Conservation (phyloP, 2,797 vertebrate species). For the Cynodonichthys magdalenae region DNA sequence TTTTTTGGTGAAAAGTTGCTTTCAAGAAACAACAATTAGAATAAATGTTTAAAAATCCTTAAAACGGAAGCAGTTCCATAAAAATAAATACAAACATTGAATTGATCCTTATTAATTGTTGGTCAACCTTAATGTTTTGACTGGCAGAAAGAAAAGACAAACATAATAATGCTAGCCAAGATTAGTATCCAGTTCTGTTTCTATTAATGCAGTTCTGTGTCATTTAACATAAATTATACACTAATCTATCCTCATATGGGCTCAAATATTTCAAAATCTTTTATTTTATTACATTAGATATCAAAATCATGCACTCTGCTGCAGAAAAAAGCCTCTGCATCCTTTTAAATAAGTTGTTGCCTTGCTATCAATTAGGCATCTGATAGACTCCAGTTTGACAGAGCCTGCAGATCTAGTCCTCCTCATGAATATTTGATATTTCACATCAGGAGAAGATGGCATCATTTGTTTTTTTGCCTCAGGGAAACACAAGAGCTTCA, state of each 20-base stretch:
- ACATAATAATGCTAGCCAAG: no score
- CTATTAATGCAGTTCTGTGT: no score
- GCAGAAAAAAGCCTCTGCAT: background rate
- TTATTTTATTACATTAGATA: background rate
- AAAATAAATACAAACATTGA: background rate
- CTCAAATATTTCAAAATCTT: no score
- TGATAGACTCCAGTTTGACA: background rate
- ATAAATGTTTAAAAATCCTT: background rate
- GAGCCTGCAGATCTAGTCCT: background rate
- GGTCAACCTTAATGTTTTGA: no score
- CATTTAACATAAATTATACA: no score
- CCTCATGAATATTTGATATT: background rate
- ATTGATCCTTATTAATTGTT: background rate
- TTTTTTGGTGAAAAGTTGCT: constrained; percentile 22
- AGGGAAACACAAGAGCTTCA: background rate
- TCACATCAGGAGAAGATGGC: background rate
- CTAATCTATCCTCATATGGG: no score
- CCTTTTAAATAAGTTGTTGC: background rate
- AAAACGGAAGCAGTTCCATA: background rate
- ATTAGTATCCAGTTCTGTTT: no score
- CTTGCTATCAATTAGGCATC: background rate
- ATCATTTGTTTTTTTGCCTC: background rate
- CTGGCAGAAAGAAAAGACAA: no score
- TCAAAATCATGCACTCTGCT: background rate
- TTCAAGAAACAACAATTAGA: constrained; percentile 16